Evolutionary conservation across 2,888 invertebrate species (phyloP), one percentile per base, ranked within the genome.

Genomic region (Ectropis crepuscularia): DNA sequence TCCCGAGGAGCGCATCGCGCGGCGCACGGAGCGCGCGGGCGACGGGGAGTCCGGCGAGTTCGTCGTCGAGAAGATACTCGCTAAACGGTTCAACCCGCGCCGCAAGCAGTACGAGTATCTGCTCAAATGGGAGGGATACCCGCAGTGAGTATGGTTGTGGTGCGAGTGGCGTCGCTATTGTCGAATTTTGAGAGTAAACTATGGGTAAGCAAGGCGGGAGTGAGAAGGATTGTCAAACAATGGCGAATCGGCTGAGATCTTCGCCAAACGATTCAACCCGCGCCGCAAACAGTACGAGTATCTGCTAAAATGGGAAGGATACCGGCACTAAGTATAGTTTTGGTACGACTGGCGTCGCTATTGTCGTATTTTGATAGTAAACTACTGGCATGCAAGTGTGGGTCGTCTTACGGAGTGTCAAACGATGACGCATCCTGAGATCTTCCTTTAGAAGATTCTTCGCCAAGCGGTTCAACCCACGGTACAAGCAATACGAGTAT

Each of bases 301-400:
- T 87, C 91, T 97, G 77, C 94, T 97, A 53, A 97, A 97, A 85
- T 97, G 97, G 97, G 96, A 97, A 81, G 96, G 96, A 51, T 96
- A 95, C 75, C 93, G 95, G 36, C 95, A 96, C 95, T 96, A 74
- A 94, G 95, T 94, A 53, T 51, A 9, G n/a, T n/a, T n/a, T n/a
- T n/a, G n/a, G n/a, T n/a, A n/a, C n/a, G n/a, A n/a, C n/a, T n/a
- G n/a, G n/a, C n/a, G n/a, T n/a, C n/a, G n/a, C n/a, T n/a, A n/a
- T n/a, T n/a, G n/a, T n/a, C n/a, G n/a, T n/a, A n/a, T n/a, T n/a
- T n/a, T n/a, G n/a, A n/a, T n/a, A n/a, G n/a, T n/a, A n/a, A n/a
- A n/a, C n/a, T n/a, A n/a, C n/a, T n/a, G n/a, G n/a, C n/a, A n/a
- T n/a, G n/a, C n/a, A n/a, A n/a, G n/a, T n/a, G n/a, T n/a, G n/a